These are phyloP conservation scores for Canis aureus DNA, from an alignment of 2,113 vertebrate species.

Conservation along the genomic window DNA sequence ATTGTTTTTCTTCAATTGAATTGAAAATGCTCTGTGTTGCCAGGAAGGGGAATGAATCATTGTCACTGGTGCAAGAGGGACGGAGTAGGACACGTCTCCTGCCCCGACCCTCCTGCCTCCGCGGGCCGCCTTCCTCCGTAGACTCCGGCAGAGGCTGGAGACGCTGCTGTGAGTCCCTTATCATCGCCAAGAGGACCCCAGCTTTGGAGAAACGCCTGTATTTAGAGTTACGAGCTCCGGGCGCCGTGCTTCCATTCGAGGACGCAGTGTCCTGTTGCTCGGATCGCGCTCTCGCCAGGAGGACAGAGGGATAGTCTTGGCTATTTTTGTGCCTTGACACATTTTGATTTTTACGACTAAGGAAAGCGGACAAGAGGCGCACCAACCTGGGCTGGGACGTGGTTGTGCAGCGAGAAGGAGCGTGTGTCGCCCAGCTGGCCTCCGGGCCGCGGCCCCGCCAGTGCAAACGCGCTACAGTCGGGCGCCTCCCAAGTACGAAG, in stretches of 20 bases:
- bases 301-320: neutral
- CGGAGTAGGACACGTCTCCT: neutral
- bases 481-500: too few species aligned
- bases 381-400: neutral
- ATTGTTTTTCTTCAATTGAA: slow-evolving; percentile 28
- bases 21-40: slow-evolving; percentile 50
- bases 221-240: neutral
- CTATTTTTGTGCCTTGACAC: neutral
- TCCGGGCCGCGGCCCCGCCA: too few species aligned
- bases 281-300: too few species aligned
- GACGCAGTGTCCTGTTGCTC: too few species aligned
- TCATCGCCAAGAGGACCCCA: neutral
- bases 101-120: neutral
- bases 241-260: neutral
- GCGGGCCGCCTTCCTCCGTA: neutral
- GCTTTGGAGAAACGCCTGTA: neutral
- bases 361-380: neutral
- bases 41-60: slow-evolving; percentile 34
- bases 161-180: neutral
- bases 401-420: too few species aligned
- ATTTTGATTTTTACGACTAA: neutral
- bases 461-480: too few species aligned
- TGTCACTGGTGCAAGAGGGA: neutral
- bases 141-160: neutral
- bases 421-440: too few species aligned